Evolutionary conservation across 2,888 invertebrate genomes (phyloP), one percentile per base, ranked within the genome.

Genomic region (Falcaria lacertinaria): DNA sequence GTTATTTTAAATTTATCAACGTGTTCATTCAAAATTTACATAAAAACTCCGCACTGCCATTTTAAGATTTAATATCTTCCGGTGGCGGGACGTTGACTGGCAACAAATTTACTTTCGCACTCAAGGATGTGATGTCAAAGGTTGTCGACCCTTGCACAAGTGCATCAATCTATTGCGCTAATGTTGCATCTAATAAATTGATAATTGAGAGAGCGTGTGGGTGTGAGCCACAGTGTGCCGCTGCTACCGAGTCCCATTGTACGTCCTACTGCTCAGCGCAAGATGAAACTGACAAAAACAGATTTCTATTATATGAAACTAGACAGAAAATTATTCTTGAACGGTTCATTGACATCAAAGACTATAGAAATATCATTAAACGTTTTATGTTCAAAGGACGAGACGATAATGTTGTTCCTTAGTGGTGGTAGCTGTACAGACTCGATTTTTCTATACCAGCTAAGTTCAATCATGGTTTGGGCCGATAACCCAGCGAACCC

Each of bases 141-240:
- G 57, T 57, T 49, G 50, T 43, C 39, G 40, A 52, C 65, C 52
- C 34, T 34, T 38, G 33, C 47, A 43, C 53, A 50, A 60, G 52
- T 55, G 62, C 62, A 62, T 58, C 52, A 54, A 48, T 50, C 52
- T 45, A 52, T 57, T 52, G 54, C 44, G 42, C 47, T 55, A 54
- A 54, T 59, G 57, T 54, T 64, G 63, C 59, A 65, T 57, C 60
- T 66, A 66, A 72, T 69, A 58, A 60, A 54, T 56, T 57, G 62
- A 54, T 66, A 64, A 74, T 71, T 72, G 58, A 54, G 50, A 50
- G 34, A 25, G 48, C 41, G 46, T 45, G 52, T 55, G 72, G 62
- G 64, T 68, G 63, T 47, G 54, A 55, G 41, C 48, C 47, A 54
- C 41, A 43, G 15, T 39, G 44, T 41, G 39, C 37, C 45, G 43